phyloP scores from a whole-genome alignment of 2,888 invertebrate genomes.

The Pyrrhopygopsis socrates region DNA sequence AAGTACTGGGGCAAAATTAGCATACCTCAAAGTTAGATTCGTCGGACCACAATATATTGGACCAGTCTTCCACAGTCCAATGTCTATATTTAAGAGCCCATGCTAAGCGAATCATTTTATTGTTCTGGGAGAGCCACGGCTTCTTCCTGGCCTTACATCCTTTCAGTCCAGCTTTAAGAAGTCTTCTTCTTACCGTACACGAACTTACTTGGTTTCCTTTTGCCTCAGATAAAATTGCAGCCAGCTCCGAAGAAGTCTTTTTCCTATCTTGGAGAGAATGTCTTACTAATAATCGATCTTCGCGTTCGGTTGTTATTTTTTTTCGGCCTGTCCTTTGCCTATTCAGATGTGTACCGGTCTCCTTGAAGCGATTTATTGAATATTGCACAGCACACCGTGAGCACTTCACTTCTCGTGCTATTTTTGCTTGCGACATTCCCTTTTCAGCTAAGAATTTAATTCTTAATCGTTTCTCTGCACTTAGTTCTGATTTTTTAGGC shows the following conservation, averaged over 20 bases:
- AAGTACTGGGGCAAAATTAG: slow-evolving; percentile 1
- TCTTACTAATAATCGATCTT: slow-evolving; percentile 58
- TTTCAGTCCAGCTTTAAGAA: slow-evolving; percentile 47
- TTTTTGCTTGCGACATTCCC: slow-evolving; percentile 26
- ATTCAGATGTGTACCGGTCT: slow-evolving; percentile 62
- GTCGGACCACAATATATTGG: slow-evolving; percentile 38
- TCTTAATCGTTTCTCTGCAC: slow-evolving; percentile 22
- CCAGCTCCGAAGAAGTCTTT: slow-evolving; percentile 67
- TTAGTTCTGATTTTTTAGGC: slow-evolving; percentile 29
- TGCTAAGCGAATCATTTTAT: slow-evolving; percentile 30
- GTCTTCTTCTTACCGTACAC: slow-evolving; percentile 35
- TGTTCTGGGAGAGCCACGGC: slow-evolving; percentile 60
- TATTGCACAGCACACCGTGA: not conserved
- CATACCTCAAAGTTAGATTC: slow-evolving; percentile 48
- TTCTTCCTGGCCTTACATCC: slow-evolving; percentile 63
- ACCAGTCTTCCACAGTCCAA: slow-evolving; percentile 35
- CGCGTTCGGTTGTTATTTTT: slow-evolving; percentile 60
- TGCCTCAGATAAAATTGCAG: slow-evolving; percentile 60
- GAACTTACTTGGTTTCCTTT: slow-evolving; percentile 51
- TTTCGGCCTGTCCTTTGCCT: slow-evolving; percentile 66
- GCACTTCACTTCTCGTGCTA: not conserved
- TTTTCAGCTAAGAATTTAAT: slow-evolving; percentile 12
- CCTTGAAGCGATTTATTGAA: slow-evolving; percentile 52
- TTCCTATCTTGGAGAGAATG: slow-evolving; percentile 64
- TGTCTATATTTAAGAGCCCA: slow-evolving; percentile 11